Conservation (phyloP, 2,888 invertebrate genomes). For the Melikaiella ostensackeni region DNA sequence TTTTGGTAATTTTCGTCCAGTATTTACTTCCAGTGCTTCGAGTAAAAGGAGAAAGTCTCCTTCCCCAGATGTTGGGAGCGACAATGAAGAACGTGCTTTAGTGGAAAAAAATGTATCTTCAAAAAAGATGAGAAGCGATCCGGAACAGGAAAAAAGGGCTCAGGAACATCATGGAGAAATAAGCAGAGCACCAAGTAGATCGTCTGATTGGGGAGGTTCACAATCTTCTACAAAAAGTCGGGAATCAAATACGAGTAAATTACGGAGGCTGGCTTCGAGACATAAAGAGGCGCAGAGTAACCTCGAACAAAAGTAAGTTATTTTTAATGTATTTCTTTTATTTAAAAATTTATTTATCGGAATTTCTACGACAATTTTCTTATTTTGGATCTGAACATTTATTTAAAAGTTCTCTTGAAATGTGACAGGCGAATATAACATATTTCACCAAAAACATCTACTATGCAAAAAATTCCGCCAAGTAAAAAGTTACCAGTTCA, state of each 20-base stretch:
- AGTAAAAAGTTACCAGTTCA: too few relatives aligned
- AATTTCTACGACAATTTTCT: too few relatives aligned
- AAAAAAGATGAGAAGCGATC: background rate
- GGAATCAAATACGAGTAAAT: constrained; percentile 12
- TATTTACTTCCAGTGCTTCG: background rate
- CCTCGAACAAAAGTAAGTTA: background rate
- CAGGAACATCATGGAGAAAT: background rate
- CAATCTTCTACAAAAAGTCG: background rate
- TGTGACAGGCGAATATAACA: too few relatives aligned
- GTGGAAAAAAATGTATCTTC: background rate
- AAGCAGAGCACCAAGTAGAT: background rate
- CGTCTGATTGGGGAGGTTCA: background rate
- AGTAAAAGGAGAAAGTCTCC: background rate
- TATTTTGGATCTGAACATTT: too few relatives aligned
- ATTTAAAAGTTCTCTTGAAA: too few relatives aligned
- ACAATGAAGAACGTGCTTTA: background rate
- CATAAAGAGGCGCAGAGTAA: background rate
- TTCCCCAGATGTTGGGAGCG: background rate
- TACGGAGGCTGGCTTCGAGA: background rate
- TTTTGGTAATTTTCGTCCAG: background rate
- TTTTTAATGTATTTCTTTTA: too few relatives aligned
- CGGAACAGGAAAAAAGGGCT: background rate
- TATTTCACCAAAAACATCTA: too few relatives aligned
- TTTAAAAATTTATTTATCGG: too few relatives aligned
- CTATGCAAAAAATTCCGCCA: too few relatives aligned